Base-by-base conservation (phyloP, 2,113 vertebrate species). In the Dinomys branickii region DNA sequence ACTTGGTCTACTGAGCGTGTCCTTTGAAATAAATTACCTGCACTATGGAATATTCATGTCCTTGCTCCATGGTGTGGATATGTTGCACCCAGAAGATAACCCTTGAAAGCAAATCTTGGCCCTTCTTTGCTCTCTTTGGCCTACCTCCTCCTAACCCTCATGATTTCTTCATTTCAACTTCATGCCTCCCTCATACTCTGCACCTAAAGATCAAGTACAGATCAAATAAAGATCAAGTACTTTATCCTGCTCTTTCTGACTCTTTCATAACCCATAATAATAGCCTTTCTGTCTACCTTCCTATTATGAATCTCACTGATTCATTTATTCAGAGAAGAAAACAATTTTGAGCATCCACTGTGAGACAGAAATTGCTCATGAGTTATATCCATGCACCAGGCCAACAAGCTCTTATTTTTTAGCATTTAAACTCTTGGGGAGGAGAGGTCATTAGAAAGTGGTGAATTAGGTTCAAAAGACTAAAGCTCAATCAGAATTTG, bases 281-380 rank as follows among this genome's bases (percentile, higher is more conserved):
- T 73, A 30, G 17, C 28, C 28, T 47, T 89, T 75, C 61, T 84
- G 83, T 67, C 44, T 89, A 38, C 4, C 10, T 69, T 82, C 73
- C 50, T 77, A 75, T 10, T 3, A 65, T 35, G 28, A 84, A 73
- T 63, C 54, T 78, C 38, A 63, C 20, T 12, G 35, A 93, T 91
- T 80, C 5, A 22, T 93, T 73, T 44, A 38, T 63, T 89, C 24
- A 90, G 75, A 52, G 86, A 80, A 90, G n/a, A 87, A 78, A 89
- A 71, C 7, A 54, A 67, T 35, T 67, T 33, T 7, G 17, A 83
- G 52, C 28, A 10, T 24, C 3, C 9, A 10, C 9, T 80, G 54
- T 58, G n/a, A 84, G 33, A 44, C 75, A 80, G 10, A 4, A 84
- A 19, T 22, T 67, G 41, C 58, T 65, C 28, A 16, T 24, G 13